Conservation (phyloP, 30 jellyfish, hydroid and myxozoan species). For the Phacellophora camtschatica region DNA sequence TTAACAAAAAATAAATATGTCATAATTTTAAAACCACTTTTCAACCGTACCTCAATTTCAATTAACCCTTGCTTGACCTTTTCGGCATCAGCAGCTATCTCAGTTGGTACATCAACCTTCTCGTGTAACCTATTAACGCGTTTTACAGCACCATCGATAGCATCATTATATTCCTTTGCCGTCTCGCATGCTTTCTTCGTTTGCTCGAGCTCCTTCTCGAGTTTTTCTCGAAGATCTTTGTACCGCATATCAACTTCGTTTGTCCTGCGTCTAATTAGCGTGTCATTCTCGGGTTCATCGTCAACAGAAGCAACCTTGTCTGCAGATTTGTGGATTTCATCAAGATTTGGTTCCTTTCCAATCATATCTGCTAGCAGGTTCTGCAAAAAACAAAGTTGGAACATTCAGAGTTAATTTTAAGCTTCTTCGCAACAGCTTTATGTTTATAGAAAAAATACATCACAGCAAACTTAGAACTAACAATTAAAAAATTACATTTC, state of each 20-base stretch:
- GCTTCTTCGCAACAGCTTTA: too few species aligned
- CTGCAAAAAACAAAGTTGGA: neutral
- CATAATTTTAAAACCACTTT: too few species aligned
- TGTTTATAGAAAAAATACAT: too few species aligned
- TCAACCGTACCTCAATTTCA: slow-evolving; percentile 92
- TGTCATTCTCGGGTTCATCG: slow-evolving; percentile 73
- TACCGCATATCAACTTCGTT: slow-evolving; percentile 49
- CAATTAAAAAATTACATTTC: too few species aligned
- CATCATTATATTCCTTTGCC: slow-evolving; percentile 50
- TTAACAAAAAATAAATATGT: too few species aligned
- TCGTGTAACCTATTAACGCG: slow-evolving; percentile 38
- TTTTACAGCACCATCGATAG: slow-evolving; percentile 21
- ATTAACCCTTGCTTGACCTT: slow-evolving; percentile 75
- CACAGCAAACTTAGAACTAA: too few species aligned
- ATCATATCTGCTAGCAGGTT: slow-evolving; percentile 53
- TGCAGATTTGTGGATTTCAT: slow-evolving; percentile 24
- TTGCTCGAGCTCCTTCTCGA: slow-evolving; percentile 50
- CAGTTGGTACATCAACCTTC: slow-evolving; percentile 47
- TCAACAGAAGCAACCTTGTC: slow-evolving; percentile 46
- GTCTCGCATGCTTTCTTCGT: slow-evolving; percentile 42
- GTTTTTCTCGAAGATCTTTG: slow-evolving; percentile 47
- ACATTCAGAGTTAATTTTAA: too few species aligned
- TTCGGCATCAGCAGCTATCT: slow-evolving; percentile 87
- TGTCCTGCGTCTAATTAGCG: slow-evolving; percentile 74
- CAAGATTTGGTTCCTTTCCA: slow-evolving; percentile 56